Conservation (phyloP, 2,888 invertebrate species). For the Antheraea yamamai region DNA sequence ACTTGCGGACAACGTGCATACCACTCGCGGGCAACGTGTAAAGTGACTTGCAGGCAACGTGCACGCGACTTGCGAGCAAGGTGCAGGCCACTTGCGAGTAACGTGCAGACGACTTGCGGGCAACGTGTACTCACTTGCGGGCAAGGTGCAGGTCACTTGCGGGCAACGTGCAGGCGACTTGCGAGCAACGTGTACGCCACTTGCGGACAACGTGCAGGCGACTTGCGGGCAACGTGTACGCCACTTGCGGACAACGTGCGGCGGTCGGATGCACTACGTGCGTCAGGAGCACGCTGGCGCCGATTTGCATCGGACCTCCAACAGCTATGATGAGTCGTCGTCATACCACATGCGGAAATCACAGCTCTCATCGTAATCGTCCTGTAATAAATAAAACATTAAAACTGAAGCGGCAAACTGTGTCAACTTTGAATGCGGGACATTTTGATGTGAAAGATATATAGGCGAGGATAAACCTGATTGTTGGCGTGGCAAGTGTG, state of each 20-base stretch:
- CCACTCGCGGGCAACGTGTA: neutral
- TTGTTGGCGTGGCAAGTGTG: no score
- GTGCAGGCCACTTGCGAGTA: neutral
- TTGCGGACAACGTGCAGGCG: conserved; percentile 4
- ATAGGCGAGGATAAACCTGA: no score
- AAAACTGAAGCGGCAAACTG: no score
- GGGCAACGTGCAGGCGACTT: neutral
- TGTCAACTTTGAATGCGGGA: no score
- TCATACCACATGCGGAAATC: conserved; percentile 77
- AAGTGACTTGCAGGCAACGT: conserved; percentile 3
- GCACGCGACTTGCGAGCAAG: neutral
- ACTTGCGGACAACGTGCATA: neutral
- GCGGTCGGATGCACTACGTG: neutral
- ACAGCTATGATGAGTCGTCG: conserved; percentile 76
- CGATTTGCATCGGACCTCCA: conserved; percentile 37
- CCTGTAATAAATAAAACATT: conserved; percentile 45
- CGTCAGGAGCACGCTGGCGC: conserved; percentile 41
- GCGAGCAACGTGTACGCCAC: neutral
- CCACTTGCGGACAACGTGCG: neutral
- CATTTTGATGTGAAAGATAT: no score
- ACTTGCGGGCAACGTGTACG: neutral
- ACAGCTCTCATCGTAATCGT: conserved; percentile 73
- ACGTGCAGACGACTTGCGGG: neutral
- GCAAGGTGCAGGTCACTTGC: neutral
- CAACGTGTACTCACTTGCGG: neutral